Percentiles rank a stretch among this genome's conserved stretches.
Conservation (phyloP, 2,113 vertebrate genomes). For the Dendropsophus ebraccatus region DNA sequence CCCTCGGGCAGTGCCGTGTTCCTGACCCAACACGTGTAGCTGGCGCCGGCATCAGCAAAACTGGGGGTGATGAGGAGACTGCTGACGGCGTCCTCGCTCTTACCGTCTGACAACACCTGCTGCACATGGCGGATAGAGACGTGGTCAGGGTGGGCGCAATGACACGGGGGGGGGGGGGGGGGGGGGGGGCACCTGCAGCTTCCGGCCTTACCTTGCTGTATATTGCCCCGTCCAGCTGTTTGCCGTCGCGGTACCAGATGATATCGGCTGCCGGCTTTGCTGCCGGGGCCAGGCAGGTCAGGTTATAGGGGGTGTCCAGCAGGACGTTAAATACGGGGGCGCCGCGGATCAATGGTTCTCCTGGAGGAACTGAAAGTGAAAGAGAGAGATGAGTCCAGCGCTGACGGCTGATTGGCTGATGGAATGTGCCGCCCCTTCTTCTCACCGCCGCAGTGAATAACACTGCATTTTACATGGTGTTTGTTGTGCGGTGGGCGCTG, state of each 20-base stretch:
- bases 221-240: constrained; percentile 77
- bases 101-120: constrained; percentile 78
- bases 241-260: constrained; percentile 86
- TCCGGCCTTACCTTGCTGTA: constrained; percentile 79
- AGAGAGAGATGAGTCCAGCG: not conserved
- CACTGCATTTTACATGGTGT: not conserved
- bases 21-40: constrained; percentile 83
- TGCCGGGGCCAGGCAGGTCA: constrained; percentile 82
- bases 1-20: constrained; percentile 85
- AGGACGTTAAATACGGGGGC: constrained; percentile 83
- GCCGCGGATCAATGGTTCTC: constrained; percentile 82
- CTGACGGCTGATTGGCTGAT: not conserved
- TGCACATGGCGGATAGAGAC: constrained; percentile 55
- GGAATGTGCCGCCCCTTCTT: not conserved
- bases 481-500: not conserved
- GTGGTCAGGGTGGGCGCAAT: not conserved
- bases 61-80: constrained; percentile 82
- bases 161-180: not conserved
- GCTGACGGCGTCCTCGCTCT: constrained; percentile 78
- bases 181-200: not conserved
- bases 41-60: constrained; percentile 81
- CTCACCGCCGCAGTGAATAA: not conserved
- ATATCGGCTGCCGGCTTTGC: constrained; percentile 87
- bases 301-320: constrained; percentile 81
- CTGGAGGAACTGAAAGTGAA: constrained; percentile 79